These are phyloP conservation scores for Amyelois transitella DNA, from an alignment of 1,140 invertebrate genomes.

Conservation along the genomic window DNA sequence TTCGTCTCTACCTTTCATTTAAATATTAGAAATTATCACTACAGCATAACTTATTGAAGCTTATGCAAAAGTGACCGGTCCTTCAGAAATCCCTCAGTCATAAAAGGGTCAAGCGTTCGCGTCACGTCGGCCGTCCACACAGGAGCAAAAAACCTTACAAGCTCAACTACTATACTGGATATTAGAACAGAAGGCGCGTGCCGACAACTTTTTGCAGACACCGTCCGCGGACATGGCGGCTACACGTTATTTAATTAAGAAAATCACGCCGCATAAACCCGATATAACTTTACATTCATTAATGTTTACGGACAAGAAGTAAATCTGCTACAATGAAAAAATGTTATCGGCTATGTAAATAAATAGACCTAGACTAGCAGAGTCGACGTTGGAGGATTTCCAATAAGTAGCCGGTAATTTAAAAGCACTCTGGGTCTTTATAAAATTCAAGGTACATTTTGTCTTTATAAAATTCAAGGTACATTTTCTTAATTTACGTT, in stretches of 20 bases:
- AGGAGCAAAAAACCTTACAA: conserved; percentile 48
- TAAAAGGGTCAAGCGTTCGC: conserved; percentile 65
- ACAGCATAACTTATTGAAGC: no score
- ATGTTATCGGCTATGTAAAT: no score
- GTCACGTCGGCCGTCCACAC: conserved; percentile 34
- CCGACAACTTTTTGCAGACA: conserved; percentile 47
- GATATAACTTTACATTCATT: no score
- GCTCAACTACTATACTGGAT: conserved; percentile 68
- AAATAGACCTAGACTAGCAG: no score
- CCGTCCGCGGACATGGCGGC: conserved; percentile 15
- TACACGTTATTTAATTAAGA: conserved; percentile 27
- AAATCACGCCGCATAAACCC: conserved; percentile 11
- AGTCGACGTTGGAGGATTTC: no score
- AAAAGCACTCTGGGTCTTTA: no score
- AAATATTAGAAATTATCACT: no score
- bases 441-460: no score
- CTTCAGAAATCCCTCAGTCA: conserved; percentile 41
- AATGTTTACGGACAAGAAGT: not conserved
- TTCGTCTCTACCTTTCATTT: no score
- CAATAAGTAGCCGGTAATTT: no score
- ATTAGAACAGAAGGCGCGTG: conserved; percentile 64
- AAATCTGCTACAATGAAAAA: not conserved
- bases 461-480: no score
- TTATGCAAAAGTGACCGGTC: conserved; percentile 12
- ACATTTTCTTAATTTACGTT: no score